A percentile compares a stretch with the other conserved stretches of the same genome.
These are phyloP conservation scores for Cyphomyrus discorhynchus DNA, from an alignment of 2,113 vertebrate species.

Conservation along the genomic window DNA sequence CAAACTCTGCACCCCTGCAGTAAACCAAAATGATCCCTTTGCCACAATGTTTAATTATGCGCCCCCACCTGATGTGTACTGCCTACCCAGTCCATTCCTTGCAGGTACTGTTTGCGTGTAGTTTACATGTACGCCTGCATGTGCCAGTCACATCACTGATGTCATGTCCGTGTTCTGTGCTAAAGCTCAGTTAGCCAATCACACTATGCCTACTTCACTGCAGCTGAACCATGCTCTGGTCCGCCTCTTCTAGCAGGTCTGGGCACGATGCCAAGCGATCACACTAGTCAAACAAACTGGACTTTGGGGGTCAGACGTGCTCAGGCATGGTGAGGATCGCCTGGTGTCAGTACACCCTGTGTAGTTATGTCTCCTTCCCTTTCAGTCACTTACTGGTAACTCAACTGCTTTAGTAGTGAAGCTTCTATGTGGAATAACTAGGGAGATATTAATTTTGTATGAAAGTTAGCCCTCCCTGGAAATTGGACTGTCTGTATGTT, in stretches of 20 bases:
- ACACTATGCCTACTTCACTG: background rate
- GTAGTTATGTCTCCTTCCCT: background rate
- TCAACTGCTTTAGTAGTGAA: background rate
- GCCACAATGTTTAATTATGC: too few relatives aligned
- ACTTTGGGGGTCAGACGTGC: background rate
- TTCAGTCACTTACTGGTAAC: background rate
- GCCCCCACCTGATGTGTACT: background rate
- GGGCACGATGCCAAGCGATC: background rate
- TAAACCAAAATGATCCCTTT: too few relatives aligned
- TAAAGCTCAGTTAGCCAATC: background rate
- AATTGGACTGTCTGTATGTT: background rate
- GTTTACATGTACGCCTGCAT: background rate
- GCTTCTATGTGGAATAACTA: background rate
- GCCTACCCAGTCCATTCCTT: background rate
- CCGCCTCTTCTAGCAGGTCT: background rate
- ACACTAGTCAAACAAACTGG: background rate
- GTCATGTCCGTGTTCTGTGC: background rate
- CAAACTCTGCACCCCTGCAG: too few relatives aligned
- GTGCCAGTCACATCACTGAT: background rate
- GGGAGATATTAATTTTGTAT: background rate
- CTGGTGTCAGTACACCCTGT: background rate
- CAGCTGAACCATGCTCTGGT: background rate
- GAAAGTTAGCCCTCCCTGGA: background rate
- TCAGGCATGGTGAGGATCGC: background rate
- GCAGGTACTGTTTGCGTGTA: background rate